These are phyloP conservation scores for Caerostris extrusa DNA, from an alignment of 1,140 invertebrate species.

Conservation along the genomic window DNA sequence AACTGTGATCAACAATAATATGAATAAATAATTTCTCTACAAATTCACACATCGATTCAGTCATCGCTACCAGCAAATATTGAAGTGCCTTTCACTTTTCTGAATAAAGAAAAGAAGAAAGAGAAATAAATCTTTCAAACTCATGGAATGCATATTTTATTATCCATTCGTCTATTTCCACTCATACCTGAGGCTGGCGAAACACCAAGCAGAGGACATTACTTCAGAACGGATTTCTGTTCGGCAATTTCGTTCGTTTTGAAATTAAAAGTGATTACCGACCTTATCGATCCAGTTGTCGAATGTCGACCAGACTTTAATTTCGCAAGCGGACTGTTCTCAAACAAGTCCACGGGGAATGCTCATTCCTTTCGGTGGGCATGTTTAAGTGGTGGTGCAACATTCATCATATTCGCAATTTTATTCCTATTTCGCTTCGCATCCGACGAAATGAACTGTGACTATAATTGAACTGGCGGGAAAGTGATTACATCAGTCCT, in stretches of 20 bases:
- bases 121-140: no score
- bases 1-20: no score
- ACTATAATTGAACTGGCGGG: not conserved
- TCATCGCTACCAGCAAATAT: no score
- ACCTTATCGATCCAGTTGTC: not conserved
- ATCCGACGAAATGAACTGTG: not conserved
- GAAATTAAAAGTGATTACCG: constrained; percentile 19
- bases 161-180: no score
- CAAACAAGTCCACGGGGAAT: not conserved
- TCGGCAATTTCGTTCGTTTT: not conserved
- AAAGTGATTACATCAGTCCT: not conserved
- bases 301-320: not conserved
- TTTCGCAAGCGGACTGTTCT: not conserved
- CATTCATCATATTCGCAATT: constrained; percentile 18
- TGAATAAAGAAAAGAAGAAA: no score
- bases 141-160: no score
- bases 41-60: no score
- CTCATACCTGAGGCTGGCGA: no score
- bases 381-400: not conserved
- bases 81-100: no score
- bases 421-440: not conserved
- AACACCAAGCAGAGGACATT: no score
- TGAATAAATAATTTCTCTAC: no score
- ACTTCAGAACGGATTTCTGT: no score
- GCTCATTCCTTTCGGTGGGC: not conserved